These are phyloP conservation scores for Fistularia tabacaria DNA, from an alignment of 2,797 vertebrate genomes.

Conservation along the genomic window DNA sequence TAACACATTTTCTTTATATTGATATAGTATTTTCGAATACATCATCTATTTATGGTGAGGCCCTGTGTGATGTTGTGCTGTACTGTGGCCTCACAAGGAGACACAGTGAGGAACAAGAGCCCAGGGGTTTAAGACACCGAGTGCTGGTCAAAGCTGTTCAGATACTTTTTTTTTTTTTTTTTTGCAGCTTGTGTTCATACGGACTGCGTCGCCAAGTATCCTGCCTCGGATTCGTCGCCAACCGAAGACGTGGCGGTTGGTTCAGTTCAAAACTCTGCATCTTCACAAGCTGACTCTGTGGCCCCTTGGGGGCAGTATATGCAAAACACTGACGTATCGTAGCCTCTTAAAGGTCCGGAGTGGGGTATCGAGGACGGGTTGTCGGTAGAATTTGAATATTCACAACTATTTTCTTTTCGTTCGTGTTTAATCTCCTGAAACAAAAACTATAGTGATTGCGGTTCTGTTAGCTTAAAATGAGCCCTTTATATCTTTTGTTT, in stretches of 20 bases:
- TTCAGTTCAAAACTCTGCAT: constrained; percentile 18
- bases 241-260: constrained; percentile 38
- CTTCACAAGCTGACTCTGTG: too few relatives aligned
- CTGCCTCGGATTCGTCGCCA: constrained; percentile 24
- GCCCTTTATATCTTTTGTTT: too few relatives aligned
- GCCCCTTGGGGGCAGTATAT: too few relatives aligned
- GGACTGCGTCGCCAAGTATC: constrained; percentile 50
- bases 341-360: too few relatives aligned
- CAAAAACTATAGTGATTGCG: too few relatives aligned
- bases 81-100: constrained; percentile 45
- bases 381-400: too few relatives aligned
- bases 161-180: constrained; percentile 24
- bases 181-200: constrained; percentile 63
- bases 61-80: constrained; percentile 67
- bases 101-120: constrained; percentile 51
- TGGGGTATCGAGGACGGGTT: too few relatives aligned
- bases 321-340: too few relatives aligned
- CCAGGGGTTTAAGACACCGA: constrained; percentile 60
- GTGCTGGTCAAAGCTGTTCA: constrained; percentile 60
- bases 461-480: too few relatives aligned
- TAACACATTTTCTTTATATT: constrained; percentile 59
- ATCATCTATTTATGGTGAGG: constrained; percentile 53
- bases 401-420: too few relatives aligned
- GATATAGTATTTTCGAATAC: constrained; percentile 58
- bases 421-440: too few relatives aligned